Evolutionary conservation across 2,113 vertebrate genomes (phyloP), one percentile per base, ranked within the genome.

Genomic region (Rhizomys pruinosus): DNA sequence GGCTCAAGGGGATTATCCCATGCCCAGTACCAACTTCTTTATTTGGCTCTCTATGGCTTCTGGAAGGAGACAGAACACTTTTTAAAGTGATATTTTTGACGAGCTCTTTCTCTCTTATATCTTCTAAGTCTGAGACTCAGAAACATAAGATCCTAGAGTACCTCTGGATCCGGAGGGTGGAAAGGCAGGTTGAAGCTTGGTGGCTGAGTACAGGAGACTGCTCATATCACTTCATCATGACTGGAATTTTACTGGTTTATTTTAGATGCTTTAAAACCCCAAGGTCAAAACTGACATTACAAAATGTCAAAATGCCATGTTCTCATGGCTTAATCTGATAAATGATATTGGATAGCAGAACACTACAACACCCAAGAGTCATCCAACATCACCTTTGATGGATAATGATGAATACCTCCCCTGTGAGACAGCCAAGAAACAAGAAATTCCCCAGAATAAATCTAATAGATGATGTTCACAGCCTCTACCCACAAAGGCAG

Each of bases 341-440:
- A 95, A 95, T 77, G 57, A 81, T 90, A 92, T 92, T 95, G 92
- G 87, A 92, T 93, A 94, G 69, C 84, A 88, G 82, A 81, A 27
- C 17, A 25, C 64, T 94, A 81, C 73, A 78, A 81, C 71, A 93
- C 69, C 72, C 39, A 80, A 92, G 94, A 93, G 89, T 47, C 47
- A 88, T 63, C 34, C 57, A 92, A 39, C 42, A 92, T 90, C 69
- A 94, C 85, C 59, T 81, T 69, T 73, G 63, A 69, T 89, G 86
- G n/a, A 61, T 19, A 88, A 94, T 88, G 78, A 94, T 91, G 20
- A 95, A 96, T 86, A 63, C 0, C 73, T 92, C 71, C 63, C 55
- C 71, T 86, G 61, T 52, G 78, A 88, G 55, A 88, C 78, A 42
- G 79, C 3, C 15, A 69, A 77, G 52, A 86, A 47, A 84, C n/a